A percentile compares a stretch with the other conserved stretches of the same genome.
Evolutionary conservation across 2,888 invertebrate species (phyloP).

Genomic region (Euproctis similis): DNA sequence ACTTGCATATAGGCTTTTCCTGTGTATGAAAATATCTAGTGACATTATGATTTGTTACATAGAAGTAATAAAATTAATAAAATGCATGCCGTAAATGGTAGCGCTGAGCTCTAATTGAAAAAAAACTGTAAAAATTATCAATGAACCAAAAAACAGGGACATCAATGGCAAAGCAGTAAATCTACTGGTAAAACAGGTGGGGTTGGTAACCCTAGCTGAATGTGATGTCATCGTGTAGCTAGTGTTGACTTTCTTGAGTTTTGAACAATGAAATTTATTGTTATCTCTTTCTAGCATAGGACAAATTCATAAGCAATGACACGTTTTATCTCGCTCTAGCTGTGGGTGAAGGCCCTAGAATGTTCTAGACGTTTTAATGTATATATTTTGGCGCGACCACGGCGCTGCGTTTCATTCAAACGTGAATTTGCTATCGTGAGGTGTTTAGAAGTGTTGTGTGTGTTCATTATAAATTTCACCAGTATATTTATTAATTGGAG

Average conservation of each 20-base stretch:
- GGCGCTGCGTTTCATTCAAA: slow-evolving; percentile 73
- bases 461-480: slow-evolving; percentile 39
- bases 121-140: no score
- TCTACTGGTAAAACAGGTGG: no score
- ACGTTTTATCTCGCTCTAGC: slow-evolving; percentile 45
- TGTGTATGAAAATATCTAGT: no score
- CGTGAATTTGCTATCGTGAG: slow-evolving; percentile 60
- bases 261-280: slow-evolving; percentile 54
- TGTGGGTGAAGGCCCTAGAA: slow-evolving; percentile 75
- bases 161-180: no score
- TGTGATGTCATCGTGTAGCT: slow-evolving; percentile 34
- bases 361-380: slow-evolving; percentile 80
- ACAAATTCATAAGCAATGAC: not conserved
- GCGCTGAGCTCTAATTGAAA: no score
- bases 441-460: slow-evolving; percentile 54
- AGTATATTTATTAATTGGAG: no score
- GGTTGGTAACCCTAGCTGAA: no score
- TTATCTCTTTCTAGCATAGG: slow-evolving; percentile 52
- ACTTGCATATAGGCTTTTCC: no score
- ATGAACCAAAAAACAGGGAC: no score
- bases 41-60: no score
- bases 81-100: no score
- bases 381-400: slow-evolving; percentile 78
- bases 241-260: slow-evolving; percentile 22
- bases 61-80: no score